phyloP scores from a whole-genome alignment of 2,113 vertebrate genomes.

The Callochromis pleurospilus region DNA sequence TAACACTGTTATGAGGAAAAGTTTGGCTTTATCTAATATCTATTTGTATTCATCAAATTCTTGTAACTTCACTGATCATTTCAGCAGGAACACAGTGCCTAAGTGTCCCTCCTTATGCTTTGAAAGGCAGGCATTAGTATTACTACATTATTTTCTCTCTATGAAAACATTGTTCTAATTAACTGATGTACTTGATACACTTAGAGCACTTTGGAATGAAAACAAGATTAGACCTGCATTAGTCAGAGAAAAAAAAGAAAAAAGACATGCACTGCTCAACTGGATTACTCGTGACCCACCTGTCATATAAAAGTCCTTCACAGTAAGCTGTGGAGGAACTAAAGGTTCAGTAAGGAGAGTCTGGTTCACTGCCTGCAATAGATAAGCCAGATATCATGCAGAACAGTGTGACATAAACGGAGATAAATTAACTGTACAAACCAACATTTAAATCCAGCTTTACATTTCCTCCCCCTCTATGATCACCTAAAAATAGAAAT shows the following conservation, averaged over 20 bases:
- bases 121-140: not conserved
- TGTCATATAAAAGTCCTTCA: constrained; percentile 96
- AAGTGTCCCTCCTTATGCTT: not conserved
- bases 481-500: not conserved
- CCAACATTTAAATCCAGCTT: not conserved
- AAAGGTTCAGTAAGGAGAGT: constrained; percentile 81
- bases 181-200: not conserved
- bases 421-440: not conserved
- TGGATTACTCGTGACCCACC: constrained; percentile 57
- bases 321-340: constrained; percentile 85
- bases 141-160: not conserved
- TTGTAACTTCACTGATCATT: not conserved
- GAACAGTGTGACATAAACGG: not conserved
- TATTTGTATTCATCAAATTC: not conserved
- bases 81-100: not conserved
- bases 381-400: not conserved
- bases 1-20: not conserved
- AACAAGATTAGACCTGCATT: not conserved
- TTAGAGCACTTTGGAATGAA: not conserved
- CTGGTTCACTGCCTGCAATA: constrained; percentile 80
- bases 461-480: not conserved
- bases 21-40: not conserved
- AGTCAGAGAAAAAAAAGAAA: not conserved
- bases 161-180: not conserved
- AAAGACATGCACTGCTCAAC: not conserved